phyloP scores from a whole-genome alignment of 2,113 vertebrate species.

The Accipiter virgatus region DNA sequence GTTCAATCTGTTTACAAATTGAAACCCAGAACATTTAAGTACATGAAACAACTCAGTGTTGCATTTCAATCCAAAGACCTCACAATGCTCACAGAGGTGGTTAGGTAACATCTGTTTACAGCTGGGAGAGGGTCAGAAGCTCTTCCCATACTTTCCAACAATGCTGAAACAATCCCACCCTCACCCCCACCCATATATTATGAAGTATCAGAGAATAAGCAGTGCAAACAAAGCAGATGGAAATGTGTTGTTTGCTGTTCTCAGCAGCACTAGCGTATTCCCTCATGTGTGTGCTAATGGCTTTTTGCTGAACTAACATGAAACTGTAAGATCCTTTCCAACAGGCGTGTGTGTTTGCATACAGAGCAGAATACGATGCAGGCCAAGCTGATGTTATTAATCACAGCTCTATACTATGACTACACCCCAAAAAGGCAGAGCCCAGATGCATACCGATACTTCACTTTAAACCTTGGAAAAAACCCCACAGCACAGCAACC shows the following conservation, averaged over 20 bases:
- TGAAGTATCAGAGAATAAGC: neutral
- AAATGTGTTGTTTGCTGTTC: neutral
- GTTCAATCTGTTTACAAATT: neutral
- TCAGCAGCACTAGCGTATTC: neutral
- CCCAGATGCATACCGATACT: neutral
- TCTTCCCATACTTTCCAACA: neutral
- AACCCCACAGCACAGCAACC: neutral
- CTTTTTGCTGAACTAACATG: neutral
- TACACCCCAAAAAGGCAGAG: neutral
- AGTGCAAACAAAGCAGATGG: neutral
- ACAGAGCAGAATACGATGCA: neutral
- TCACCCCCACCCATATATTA: neutral
- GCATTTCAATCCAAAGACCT: neutral
- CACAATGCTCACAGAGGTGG: rapidly evolving
- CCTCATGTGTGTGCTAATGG: neutral
- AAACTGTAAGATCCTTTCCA: neutral
- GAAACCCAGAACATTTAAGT: neutral
- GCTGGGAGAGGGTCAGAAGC: neutral
- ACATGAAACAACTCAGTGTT: neutral
- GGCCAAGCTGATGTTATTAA: neutral
- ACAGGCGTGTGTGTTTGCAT: neutral
- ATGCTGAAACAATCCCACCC: neutral
- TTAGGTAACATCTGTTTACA: neutral
- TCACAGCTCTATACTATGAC: neutral
- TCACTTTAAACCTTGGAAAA: neutral